A percentile compares a stretch with the other conserved stretches of the same genome.
These are phyloP conservation scores for Trachurus trachurus DNA, from an alignment of 2,797 vertebrate genomes.

Conservation along the genomic window DNA sequence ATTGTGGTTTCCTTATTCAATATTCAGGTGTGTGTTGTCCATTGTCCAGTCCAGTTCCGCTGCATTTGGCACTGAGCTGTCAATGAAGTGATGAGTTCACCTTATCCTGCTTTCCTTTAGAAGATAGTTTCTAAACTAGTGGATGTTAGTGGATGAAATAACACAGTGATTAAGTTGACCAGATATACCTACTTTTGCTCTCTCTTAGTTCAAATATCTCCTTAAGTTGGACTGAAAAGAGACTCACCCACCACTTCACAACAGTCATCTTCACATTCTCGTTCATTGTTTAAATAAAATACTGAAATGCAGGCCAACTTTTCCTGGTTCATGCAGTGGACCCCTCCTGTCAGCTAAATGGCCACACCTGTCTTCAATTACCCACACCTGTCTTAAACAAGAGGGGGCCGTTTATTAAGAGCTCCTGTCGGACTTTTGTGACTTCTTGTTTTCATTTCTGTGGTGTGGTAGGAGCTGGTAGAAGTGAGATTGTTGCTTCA, in stretches of 20 bases:
- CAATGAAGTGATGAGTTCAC: not conserved
- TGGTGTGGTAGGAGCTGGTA: constrained; percentile 13
- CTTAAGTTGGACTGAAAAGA: not conserved
- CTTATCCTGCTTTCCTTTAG: not conserved
- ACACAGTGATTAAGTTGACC: not conserved
- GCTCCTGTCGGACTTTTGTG: not conserved
- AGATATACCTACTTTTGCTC: too few relatives aligned
- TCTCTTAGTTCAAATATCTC: not conserved
- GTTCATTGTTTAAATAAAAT: not conserved
- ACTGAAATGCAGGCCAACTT: not conserved
- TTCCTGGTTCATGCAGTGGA: not conserved
- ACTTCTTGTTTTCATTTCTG: not conserved
- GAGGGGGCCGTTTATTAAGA: not conserved
- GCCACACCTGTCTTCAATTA: constrained; percentile 1
- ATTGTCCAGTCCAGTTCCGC: not conserved
- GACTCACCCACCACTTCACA: not conserved
- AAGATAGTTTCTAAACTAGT: not conserved
- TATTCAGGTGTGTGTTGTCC: not conserved
- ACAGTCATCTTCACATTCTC: too few relatives aligned
- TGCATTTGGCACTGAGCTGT: not conserved
- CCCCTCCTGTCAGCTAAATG: not conserved
- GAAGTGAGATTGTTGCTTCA: constrained; percentile 5
- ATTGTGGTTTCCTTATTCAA: not conserved
- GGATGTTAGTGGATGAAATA: not conserved
- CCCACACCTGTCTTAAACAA: constrained; percentile 35